Evolutionary conservation across 2,888 invertebrate species (phyloP).

Genomic region (Ormia ochracea): DNA sequence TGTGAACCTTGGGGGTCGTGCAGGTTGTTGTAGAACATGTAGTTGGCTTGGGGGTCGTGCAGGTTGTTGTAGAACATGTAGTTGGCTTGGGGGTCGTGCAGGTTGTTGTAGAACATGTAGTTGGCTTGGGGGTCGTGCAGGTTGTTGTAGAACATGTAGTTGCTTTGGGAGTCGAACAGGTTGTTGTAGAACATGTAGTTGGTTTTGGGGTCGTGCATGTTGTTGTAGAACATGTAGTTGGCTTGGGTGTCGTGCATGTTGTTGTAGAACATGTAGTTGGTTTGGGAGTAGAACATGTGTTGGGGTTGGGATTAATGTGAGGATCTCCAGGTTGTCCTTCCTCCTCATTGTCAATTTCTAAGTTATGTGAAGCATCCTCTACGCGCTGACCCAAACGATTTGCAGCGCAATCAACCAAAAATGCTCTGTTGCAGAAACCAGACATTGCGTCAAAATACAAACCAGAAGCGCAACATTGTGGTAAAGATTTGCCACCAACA

Average conservation of each 20-base stretch:
- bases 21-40: not conserved
- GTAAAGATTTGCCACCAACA: slow-evolving; percentile 22
- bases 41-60: not conserved
- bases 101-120: not conserved
- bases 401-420: slow-evolving; percentile 45
- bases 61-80: not conserved
- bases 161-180: not conserved
- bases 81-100: not conserved
- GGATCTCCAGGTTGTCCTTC: not conserved
- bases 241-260: not conserved
- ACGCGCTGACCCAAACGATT: slow-evolving; percentile 15
- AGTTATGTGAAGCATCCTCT: not conserved
- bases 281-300: no score
- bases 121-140: not conserved
- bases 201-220: not conserved
- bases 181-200: not conserved
- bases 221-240: not conserved
- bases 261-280: no score
- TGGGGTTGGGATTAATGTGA: no score
- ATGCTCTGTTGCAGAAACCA: slow-evolving; percentile 45
- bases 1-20: not conserved
- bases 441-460: slow-evolving; percentile 35
- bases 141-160: not conserved
- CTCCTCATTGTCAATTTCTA: not conserved
- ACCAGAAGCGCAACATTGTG: slow-evolving; percentile 38